Percentiles rank a stretch among this genome's conserved stretches.
Evolutionary conservation across 2,113 vertebrate genomes (phyloP).

Genomic region (Campylomormyrus tamandua): DNA sequence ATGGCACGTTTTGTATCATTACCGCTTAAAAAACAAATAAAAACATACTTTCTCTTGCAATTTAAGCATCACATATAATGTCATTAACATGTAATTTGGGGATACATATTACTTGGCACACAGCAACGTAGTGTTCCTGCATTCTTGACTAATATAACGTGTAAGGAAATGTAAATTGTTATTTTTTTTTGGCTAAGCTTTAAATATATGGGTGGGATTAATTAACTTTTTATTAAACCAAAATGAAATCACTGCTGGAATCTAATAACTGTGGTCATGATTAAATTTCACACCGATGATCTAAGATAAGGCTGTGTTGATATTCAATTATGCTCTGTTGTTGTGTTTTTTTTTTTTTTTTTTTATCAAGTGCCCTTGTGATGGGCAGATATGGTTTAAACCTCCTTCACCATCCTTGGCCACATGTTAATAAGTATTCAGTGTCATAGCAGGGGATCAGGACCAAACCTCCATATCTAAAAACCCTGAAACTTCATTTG

Average conservation of each 20-base stretch:
- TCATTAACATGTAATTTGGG: neutral
- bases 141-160: neutral
- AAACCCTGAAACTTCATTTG: neutral
- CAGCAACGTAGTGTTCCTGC: neutral
- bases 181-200: neutral
- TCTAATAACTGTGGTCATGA: neutral
- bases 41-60: neutral
- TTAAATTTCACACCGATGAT: slow-evolving; percentile 1
- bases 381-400: neutral
- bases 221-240: neutral
- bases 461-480: neutral
- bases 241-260: neutral
- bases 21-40: neutral
- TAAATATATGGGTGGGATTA: neutral
- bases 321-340: neutral
- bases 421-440: neutral
- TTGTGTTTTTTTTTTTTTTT: neutral
- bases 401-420: neutral
- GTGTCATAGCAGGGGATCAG: neutral
- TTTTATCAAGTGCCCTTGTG: neutral
- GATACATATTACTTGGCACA: neutral
- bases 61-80: neutral
- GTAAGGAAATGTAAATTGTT: neutral
- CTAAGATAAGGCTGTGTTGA: neutral
- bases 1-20: neutral